phyloP scores from a whole-genome alignment of 2,888 invertebrate species.

The Laothoe populi region DNA sequence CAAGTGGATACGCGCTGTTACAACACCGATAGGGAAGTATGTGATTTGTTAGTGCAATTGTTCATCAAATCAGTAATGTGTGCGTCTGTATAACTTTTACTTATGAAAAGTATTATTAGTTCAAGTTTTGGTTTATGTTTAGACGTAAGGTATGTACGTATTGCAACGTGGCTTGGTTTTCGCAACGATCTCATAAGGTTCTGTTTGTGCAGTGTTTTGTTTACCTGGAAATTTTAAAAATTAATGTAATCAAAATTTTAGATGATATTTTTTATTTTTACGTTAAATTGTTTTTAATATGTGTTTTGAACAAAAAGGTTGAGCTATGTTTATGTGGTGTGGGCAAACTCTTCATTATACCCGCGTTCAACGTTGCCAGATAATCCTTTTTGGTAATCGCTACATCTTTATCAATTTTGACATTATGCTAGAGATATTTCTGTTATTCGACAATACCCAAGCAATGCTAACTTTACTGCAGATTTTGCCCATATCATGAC shows the following conservation, averaged over 20 bases:
- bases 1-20: too few relatives aligned
- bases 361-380: too few relatives aligned
- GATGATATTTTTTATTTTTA: conserved; percentile 27
- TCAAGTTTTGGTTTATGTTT: conserved; percentile 50
- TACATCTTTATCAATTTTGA: too few relatives aligned
- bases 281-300: conserved; percentile 23
- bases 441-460: neutral
- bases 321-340: conserved; percentile 8
- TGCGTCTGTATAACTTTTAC: conserved; percentile 43
- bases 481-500: neutral
- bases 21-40: too few relatives aligned
- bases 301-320: conserved; percentile 2
- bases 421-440: neutral
- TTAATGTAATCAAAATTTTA: conserved; percentile 34
- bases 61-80: neutral
- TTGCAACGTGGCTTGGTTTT: conserved; percentile 80
- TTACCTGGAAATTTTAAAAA: conserved; percentile 81
- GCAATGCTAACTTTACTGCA: neutral
- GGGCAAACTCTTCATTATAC: neutral
- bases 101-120: conserved; percentile 78
- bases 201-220: conserved; percentile 85
- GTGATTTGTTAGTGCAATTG: conserved; percentile 1
- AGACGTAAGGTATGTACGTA: conserved; percentile 37
- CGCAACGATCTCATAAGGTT: conserved; percentile 84
- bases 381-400: neutral